Evolutionary conservation across 2,888 invertebrate genomes (phyloP), one percentile per base, ranked within the genome.

Genomic region (Sialis fuliginosa): DNA sequence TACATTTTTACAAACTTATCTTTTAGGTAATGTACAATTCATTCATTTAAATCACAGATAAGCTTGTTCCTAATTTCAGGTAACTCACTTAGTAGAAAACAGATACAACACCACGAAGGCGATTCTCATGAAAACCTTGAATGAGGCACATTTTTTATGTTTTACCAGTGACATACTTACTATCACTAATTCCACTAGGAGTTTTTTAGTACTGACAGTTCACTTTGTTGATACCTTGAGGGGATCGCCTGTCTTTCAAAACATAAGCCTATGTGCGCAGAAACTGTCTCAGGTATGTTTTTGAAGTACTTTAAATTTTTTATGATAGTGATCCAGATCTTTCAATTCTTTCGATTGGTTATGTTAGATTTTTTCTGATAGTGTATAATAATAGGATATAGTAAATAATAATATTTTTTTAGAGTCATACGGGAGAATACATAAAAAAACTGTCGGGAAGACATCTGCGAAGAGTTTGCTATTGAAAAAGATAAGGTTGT

Each of bases 401-500:
- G 22, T 22, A 22, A 22, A 22, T 22, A 22, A 22, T 22, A 22
- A 39, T 10, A 39, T 39, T 10, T 47, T 37, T 43, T 12, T 6
- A 34, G 34, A 30, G 34, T 41, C 43, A 47, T 34, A 45, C 45
- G 22, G 48, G 40, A 6, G 31, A 48, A 13, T 48, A 48, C 12
- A 45, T 48, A 6, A 39, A 45, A 45, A 45, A 48, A 48, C n/a
- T 12, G 22, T 6, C 45, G 39, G 39, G 39, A 45, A 32, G 33
- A 48, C 6, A 45, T 48, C n/a, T 40, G 33, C 41, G n/a, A 48
- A 5, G 48, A 48, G 33, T 44, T 40, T 12, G 35, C 10, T 12
- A 39, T 39, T 39, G 40, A 39, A 34, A 48, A 48, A 34, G 30
- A 35, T 33, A 22, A 42, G 9, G 54, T 54, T 39, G 46, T 53